phyloP scores from a whole-genome alignment of 1,140 invertebrate species.

The Oedothorax gibbosus region DNA sequence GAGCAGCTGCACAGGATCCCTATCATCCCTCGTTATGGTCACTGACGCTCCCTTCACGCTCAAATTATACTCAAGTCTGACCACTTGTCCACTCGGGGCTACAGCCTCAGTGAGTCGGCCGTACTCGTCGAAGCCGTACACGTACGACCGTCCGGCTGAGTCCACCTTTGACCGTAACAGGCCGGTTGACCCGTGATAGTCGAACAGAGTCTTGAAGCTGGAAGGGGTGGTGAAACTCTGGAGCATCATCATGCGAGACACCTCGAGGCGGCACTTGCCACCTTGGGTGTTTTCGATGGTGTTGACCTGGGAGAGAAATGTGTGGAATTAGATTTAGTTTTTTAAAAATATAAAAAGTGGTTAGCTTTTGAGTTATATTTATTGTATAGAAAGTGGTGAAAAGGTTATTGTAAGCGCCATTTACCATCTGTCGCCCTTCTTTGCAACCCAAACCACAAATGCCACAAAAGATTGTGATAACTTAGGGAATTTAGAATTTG shows the following conservation, averaged over 20 bases:
- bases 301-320: conserved; percentile 71
- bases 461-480: no score
- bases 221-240: conserved; percentile 63
- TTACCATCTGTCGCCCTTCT: no score
- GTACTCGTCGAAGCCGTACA: conserved; percentile 89
- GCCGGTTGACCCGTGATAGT: conserved; percentile 85
- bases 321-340: neutral
- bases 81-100: conserved; percentile 88
- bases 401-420: no score
- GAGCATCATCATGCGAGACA: conserved; percentile 67
- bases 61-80: conserved; percentile 74
- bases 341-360: neutral
- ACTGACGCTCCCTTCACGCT: conserved; percentile 63
- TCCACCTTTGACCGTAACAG: conserved; percentile 79
- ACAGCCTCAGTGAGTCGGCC: conserved; percentile 86
- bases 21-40: conserved; percentile 75
- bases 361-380: neutral
- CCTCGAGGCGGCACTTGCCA: conserved; percentile 89
- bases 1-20: conserved; percentile 83
- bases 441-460: no score
- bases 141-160: conserved; percentile 76
- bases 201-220: conserved; percentile 70
- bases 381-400: no score
- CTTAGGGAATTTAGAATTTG: no score
- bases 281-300: conserved; percentile 95